Base-by-base conservation (phyloP, 2,888 invertebrate genomes). In the Cryptophagus acutangulus region DNA sequence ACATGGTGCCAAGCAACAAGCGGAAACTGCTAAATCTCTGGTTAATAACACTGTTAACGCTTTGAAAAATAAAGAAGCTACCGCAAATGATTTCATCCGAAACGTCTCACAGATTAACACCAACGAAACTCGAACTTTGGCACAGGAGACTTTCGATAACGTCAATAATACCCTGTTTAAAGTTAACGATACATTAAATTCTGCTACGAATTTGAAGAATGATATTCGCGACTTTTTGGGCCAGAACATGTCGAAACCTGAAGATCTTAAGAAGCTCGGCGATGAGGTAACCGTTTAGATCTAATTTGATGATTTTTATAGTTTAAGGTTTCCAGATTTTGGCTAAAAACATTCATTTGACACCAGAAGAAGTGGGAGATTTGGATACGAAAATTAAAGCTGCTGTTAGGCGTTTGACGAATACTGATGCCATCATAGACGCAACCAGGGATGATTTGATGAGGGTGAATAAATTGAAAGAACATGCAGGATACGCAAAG, bases 401-500 rank as follows among this genome's bases (percentile, higher is more conserved):
- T 36, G 92, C 90, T 10, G 88, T 97, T 24, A 81, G 84, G 9
- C 87, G 88, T 18, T 74, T 97, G 14, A 92, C 89, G 34, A 84
- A 97, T 62, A 95, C 96, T 45, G 92, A 95, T 59, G 78, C 81
- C 43, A 99, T 99, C 53, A 82, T 99, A 41, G 77, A 78, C 28
- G 94, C 88, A 54, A 99, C 99, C 0, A 80, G 82, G 46, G 80
- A 81, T 14, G 89, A 94, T 67, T 74, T 94, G 46, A 75, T 77
- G 25, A 73, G 74, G 51, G 96, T 95, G 0, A 82, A 86, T 57
- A 67, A 74, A 6, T 69, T 92, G 17, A 85, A 87, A 61, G 69
- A 74, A 25, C 71, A 76, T 48, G 90, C 91, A 0, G 83, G 89
- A 47, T 71, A 71, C n/a, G 85, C 89, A 20, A 89, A 87, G 78